These are phyloP conservation scores for Grallaria varia DNA, from an alignment of 2,113 vertebrate species.

Conservation along the genomic window DNA sequence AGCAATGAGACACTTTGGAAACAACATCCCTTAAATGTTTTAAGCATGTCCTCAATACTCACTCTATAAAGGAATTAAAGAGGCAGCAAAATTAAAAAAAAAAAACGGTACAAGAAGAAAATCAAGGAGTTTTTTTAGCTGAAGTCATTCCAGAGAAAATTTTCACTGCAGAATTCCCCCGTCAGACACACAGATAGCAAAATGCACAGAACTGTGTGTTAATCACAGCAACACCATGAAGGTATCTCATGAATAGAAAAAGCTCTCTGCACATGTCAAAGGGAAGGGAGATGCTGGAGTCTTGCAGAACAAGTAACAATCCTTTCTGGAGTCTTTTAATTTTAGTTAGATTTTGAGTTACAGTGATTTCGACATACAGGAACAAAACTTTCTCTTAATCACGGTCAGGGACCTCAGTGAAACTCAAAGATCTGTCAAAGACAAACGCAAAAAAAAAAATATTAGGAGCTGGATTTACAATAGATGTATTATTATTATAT, in stretches of 20 bases:
- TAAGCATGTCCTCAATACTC: background rate
- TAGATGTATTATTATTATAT: background rate
- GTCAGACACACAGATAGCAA: background rate
- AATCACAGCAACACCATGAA: background rate
- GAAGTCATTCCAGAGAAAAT: background rate
- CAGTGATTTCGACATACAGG: background rate
- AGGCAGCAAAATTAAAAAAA: background rate
- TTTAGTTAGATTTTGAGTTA: background rate
- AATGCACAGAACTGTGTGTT: background rate
- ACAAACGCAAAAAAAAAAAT: background rate
- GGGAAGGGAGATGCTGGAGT: rapidly evolving
- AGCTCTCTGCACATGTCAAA: background rate
- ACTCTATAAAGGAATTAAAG: background rate
- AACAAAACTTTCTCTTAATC: background rate
- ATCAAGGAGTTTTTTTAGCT: rapidly evolving
- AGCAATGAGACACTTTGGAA: background rate
- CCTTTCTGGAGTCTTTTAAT: background rate
- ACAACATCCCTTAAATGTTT: background rate
- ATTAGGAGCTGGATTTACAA: background rate
- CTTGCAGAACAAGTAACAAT: background rate
- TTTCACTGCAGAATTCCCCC: background rate
- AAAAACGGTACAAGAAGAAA: background rate
- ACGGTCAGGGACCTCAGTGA: background rate
- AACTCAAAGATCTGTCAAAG: background rate
- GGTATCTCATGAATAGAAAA: background rate